phyloP scores from a whole-genome alignment of 2,113 vertebrate species.

The Cavia aperea region DNA sequence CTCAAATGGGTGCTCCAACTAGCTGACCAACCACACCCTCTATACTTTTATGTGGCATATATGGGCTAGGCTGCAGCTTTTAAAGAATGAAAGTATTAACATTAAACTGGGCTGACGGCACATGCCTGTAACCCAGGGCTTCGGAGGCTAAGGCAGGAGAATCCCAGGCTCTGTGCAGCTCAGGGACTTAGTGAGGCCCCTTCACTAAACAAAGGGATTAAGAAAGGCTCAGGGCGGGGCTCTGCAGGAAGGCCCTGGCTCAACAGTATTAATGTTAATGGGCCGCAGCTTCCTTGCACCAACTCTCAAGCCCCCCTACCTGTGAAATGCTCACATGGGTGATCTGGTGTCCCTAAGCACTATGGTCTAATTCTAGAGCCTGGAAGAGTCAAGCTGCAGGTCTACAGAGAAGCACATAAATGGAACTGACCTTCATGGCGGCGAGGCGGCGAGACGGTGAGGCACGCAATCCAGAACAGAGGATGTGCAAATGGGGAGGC shows the following conservation, averaged over 20 bases:
- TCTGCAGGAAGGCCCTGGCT: not conserved
- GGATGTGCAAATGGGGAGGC: conserved; percentile 59
- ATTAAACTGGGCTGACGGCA: not conserved
- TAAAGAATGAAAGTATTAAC: not conserved
- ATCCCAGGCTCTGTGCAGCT: not conserved
- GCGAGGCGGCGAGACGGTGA: conserved; percentile 45
- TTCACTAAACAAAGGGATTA: not conserved
- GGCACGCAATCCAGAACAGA: conserved; percentile 65
- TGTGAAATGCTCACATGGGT: not conserved
- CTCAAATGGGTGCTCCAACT: not conserved
- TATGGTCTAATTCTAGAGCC: not conserved
- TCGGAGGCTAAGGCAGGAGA: not conserved
- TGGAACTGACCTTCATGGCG: conserved; percentile 80
- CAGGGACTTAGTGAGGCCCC: not conserved
- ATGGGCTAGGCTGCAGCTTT: not conserved
- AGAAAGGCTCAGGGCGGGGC: not conserved
- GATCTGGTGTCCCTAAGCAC: not conserved
- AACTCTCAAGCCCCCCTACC: not conserved
- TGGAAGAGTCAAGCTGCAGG: not conserved
- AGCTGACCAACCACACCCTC: not conserved
- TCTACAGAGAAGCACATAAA: not conserved
- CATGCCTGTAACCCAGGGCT: not conserved
- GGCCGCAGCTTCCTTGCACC: not conserved
- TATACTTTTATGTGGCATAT: not conserved
- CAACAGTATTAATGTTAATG: not conserved